phyloP scores from a whole-genome alignment of 2,888 invertebrate genomes.

The Cheilosia vulpina region DNA sequence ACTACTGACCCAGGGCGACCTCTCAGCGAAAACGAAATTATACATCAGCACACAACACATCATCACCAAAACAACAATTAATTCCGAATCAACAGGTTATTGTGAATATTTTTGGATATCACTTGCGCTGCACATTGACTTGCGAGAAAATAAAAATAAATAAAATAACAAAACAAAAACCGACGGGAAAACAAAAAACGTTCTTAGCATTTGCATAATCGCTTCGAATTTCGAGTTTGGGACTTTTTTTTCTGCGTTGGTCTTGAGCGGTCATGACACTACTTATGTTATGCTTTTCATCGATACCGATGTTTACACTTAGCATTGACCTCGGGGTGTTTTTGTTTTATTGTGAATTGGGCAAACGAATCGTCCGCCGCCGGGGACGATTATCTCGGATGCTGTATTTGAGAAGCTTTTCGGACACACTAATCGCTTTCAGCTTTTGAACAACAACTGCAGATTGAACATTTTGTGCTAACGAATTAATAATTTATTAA shows the following conservation, averaged over 20 bases:
- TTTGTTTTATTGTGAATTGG: neutral
- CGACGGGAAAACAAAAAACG: neutral
- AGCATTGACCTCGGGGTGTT: slow-evolving; percentile 13
- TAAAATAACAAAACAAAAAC: slow-evolving; percentile 6
- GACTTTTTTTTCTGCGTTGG: neutral
- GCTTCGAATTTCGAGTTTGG: slow-evolving; percentile 12
- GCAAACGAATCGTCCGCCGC: neutral
- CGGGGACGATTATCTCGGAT: slow-evolving; percentile 5
- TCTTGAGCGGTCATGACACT: neutral
- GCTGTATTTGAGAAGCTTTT: slow-evolving; percentile 32
- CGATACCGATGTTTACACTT: slow-evolving; percentile 15
- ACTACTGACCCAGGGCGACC: slow-evolving; percentile 12
- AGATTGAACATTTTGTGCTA: neutral
- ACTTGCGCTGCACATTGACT: slow-evolving; percentile 49
- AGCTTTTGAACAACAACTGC: slow-evolving; percentile 24
- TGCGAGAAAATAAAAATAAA: neutral
- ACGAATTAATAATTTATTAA: slow-evolving; percentile 15
- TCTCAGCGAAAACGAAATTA: neutral
- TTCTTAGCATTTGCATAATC: slow-evolving; percentile 46
- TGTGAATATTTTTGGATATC: slow-evolving; percentile 27
- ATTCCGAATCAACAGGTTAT: slow-evolving; percentile 41
- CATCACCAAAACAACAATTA: slow-evolving; percentile 4
- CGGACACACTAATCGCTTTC: slow-evolving; percentile 46
- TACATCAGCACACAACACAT: neutral
- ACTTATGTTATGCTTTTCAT: neutral